Base-by-base conservation (phyloP, 2,888 invertebrate genomes). In the Torymus tubicola region DNA sequence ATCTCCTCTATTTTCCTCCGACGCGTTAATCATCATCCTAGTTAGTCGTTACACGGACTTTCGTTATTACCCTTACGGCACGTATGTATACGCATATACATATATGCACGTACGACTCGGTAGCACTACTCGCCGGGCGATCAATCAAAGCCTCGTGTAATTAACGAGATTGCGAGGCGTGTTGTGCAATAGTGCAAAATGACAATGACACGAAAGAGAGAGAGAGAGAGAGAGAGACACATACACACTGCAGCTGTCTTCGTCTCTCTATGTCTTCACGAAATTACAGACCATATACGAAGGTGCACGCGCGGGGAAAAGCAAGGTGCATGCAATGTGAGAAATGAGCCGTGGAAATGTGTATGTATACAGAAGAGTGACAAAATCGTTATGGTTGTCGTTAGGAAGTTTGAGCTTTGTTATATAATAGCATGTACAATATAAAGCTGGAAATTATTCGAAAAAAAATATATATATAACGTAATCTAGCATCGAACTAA, bases 101-200 rank as follows among this genome's bases (percentile, higher is more conserved):
- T 31, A 8, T 13, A 42, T 50, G 57, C 13, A 42, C 64, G 18
- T 63, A 53, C 14, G 21, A 42, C 42, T 42, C 42, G 42, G 42
- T 42, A 42, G 42, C 42, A 42, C 31, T 58, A 42, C 55, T 58
- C 77, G 81, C 78, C 77, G 75, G 84, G 86, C 85, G 84, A 87
- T 89, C 86, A 87, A 88, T 89, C 87, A 87, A 86, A 85, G 74
- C 18, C 63, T 57, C 42, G 5, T 14, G 61, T 80, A 80, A 80
- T 76, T 80, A 80, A 76, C 67, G 71, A 76, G 63, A 76, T 80
- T 74, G 79, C 57, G 53, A 52, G n/a, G 13, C 18, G 65, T 16
- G n/a, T 80, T 80, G 70, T 53, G 74, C 52, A 80, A 80, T 74
- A 79, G 64, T 72, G 80, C 74, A 83, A 80, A 85, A 85, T 86